A percentile compares a stretch with the other conserved stretches of the same genome.
Conservation (phyloP, 2,797 vertebrate genomes). For the Lepidocolaptes lacrymiger region DNA sequence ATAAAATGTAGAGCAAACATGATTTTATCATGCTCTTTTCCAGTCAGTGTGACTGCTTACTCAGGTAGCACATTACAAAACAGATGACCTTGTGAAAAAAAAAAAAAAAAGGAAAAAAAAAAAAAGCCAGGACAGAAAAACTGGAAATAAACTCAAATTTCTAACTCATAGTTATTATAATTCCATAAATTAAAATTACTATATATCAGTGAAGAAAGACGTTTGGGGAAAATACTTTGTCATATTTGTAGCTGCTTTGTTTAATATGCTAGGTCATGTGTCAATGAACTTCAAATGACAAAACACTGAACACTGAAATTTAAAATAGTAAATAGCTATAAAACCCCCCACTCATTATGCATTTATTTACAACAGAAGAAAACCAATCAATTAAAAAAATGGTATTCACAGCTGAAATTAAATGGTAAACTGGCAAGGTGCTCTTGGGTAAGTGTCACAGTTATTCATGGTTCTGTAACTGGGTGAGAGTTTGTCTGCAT, state of each 20-base stretch:
- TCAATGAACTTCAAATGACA: not conserved
- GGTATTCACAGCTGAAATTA: slow-evolving; percentile 24
- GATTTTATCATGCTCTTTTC: not conserved
- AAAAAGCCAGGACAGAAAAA: not conserved
- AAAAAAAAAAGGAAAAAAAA: not conserved
- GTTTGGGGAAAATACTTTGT: not conserved
- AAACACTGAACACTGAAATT: slow-evolving; percentile 14
- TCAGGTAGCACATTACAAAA: not conserved
- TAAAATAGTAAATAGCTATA: slow-evolving; percentile 5
- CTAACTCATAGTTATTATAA: not conserved
- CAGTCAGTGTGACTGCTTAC: not conserved
- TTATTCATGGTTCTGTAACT: slow-evolving; percentile 62
- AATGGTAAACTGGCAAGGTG: slow-evolving; percentile 48
- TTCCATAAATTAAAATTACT: not conserved
- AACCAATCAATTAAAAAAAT: slow-evolving; percentile 57
- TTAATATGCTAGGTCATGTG: not conserved
- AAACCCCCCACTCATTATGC: not conserved
- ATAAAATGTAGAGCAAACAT: not conserved
- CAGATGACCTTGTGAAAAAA: not conserved
- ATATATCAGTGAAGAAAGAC: not conserved
- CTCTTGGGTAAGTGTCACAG: slow-evolving; percentile 63
- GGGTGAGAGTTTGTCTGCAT: slow-evolving; percentile 49
- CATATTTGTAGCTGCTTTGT: not conserved
- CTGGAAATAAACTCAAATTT: not conserved
- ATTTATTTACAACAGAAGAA: slow-evolving; percentile 43